phyloP scores from a whole-genome alignment of 2,113 vertebrate genomes.

The Scatophagus argus region DNA sequence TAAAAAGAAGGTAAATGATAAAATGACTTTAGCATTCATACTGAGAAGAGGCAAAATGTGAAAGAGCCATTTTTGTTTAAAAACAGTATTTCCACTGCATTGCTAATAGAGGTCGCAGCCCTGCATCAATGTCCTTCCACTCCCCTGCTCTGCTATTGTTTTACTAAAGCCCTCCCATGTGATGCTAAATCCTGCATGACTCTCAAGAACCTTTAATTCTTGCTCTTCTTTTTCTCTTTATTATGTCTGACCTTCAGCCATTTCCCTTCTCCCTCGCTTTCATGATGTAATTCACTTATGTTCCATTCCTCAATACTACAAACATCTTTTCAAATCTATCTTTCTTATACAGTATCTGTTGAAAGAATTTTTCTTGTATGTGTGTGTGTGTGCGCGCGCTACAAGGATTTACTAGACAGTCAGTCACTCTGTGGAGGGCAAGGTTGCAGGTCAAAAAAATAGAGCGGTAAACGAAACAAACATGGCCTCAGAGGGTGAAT shows the following conservation, averaged over 20 bases:
- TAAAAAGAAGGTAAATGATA: no score
- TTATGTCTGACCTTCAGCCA: slow-evolving; percentile 39
- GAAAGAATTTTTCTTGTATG: not conserved
- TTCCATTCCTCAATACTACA: slow-evolving; percentile 3
- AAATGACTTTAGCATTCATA: no score
- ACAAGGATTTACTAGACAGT: not conserved
- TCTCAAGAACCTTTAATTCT: slow-evolving; percentile 2
- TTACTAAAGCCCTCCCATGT: not conserved
- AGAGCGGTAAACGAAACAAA: slow-evolving; percentile 45
- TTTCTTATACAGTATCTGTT: not conserved
- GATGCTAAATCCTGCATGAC: slow-evolving; percentile 17
- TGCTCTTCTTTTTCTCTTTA: slow-evolving; percentile 16
- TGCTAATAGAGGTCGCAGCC: slow-evolving; percentile 1
- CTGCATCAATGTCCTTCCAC: slow-evolving; percentile 20
- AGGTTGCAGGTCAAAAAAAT: slow-evolving; percentile 37
- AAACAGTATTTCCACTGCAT: not conserved
- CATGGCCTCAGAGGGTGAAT: slow-evolving; percentile 28
- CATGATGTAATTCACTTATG: slow-evolving; percentile 23
- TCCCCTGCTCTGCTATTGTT: slow-evolving; percentile 27
- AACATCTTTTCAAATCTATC: not conserved
- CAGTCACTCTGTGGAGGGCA: slow-evolving; percentile 9
- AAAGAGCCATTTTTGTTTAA: not conserved
- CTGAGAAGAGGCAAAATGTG: not conserved
- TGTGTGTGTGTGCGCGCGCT: not conserved
- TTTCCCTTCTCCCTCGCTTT: slow-evolving; percentile 28